phyloP scores from a whole-genome alignment of 2,113 vertebrate species.

The Entelurus aequoreus region DNA sequence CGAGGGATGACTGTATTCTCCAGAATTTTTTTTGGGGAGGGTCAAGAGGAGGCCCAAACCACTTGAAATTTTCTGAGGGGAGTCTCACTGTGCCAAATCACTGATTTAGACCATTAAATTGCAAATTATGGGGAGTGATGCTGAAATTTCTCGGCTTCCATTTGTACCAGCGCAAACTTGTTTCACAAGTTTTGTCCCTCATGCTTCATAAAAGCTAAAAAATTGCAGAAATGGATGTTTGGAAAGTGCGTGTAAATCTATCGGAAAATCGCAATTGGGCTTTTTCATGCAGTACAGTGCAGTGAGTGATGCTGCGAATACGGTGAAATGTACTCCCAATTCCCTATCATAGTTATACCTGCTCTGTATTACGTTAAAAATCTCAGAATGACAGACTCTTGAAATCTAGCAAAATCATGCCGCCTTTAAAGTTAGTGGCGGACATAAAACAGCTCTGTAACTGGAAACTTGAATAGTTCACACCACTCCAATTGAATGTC shows the following conservation, averaged over 20 bases:
- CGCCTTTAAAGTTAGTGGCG: slow-evolving; percentile 19
- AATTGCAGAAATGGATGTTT: no score
- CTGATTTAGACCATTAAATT: no score
- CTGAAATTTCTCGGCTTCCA: slow-evolving; percentile 1
- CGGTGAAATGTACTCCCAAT: neutral
- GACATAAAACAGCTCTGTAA: slow-evolving; percentile 37
- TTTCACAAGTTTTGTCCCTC: no score
- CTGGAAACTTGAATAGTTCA: slow-evolving; percentile 25
- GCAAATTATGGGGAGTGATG: no score
- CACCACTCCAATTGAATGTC: slow-evolving; percentile 26
- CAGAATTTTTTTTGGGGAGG: no score
- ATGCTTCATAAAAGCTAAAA: no score
- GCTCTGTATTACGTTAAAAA: slow-evolving; percentile 31
- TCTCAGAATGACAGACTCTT: slow-evolving; percentile 8
- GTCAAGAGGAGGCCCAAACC: no score
- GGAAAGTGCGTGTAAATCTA: no score
- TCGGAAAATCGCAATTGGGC: no score
- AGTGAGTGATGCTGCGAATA: neutral
- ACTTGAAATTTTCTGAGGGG: no score
- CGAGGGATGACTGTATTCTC: no score
- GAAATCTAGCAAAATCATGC: slow-evolving; percentile 23
- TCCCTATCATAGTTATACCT: slow-evolving; percentile 6
- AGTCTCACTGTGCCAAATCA: no score
- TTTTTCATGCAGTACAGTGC: neutral
- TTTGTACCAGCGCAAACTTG: neutral